Evolutionary conservation across 2,113 vertebrate species (phyloP), one percentile per base, ranked within the genome.

Genomic region (Salvator merianae): DNA sequence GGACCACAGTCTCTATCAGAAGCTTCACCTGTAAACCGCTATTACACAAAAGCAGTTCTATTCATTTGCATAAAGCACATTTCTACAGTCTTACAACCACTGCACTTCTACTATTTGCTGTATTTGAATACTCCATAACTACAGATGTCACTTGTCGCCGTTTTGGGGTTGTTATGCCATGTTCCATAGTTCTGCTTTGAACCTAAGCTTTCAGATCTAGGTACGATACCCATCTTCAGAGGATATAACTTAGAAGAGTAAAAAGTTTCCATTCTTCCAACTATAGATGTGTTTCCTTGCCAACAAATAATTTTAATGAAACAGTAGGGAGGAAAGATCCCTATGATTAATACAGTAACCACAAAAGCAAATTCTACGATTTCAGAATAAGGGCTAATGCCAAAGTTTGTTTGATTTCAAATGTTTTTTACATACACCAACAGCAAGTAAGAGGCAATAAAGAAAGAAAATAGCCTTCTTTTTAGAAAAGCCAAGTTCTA

Each of bases 241-340:
- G n/a, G n/a, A n/a, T n/a, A n/a, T n/a, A n/a, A n/a, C n/a, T n/a
- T n/a, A n/a, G n/a, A n/a, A n/a, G n/a, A n/a, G n/a, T n/a, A n/a
- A n/a, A n/a, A 59, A 59, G 55, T 20, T 16, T 59, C 55, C 55
- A 20, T 59, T 59, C 55, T 59, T 59, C 55, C 84, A 84, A 63
- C 1, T 86, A 93, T 93, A 94, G 92, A 95, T 94, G 94, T 91
- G 93, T 92, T 87, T 91, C 91, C 89, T 65, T 91, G 88, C 84
- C 87, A 87, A 93, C 55, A 0, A 80, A 90, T 88, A 88, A 87
- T 93, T 93, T 93, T 89, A 91, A 86, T 65, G 71, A 83, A 87
- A 92, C 90, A 93, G 65, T 77, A 82, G 82, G 26, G 40, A 66
- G 66, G 53, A 75, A 77, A 4, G 72, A 90, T 84, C 70, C 81